Evolutionary conservation across 2,888 invertebrate genomes (phyloP).

Genomic region (Lydus trimaculatus): DNA sequence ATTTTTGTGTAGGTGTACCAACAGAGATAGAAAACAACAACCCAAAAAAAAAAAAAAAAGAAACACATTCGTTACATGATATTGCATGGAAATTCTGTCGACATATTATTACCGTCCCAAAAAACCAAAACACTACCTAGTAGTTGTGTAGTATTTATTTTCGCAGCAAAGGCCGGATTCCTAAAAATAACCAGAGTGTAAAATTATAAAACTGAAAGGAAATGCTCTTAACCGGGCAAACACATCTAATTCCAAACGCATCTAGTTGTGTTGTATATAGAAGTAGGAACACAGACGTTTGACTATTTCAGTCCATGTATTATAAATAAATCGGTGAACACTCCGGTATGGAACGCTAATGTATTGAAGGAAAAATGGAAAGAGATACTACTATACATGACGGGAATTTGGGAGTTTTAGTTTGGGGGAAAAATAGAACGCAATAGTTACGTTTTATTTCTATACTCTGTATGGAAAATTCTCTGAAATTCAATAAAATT

Average conservation of each 20-base stretch:
- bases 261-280: slow-evolving; percentile 35
- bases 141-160: slow-evolving; percentile 36
- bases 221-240: slow-evolving; percentile 46
- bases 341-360: slow-evolving; percentile 33
- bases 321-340: slow-evolving; percentile 50
- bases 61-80: slow-evolving; percentile 17
- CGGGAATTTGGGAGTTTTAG: slow-evolving; percentile 19
- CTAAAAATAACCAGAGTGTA: slow-evolving; percentile 42
- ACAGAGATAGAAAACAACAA: too few relatives aligned
- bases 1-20: slow-evolving; percentile 7
- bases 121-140: not conserved
- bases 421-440: too few relatives aligned
- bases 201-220: slow-evolving; percentile 45
- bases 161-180: slow-evolving; percentile 43
- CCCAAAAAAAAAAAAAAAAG: not conserved
- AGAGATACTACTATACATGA: slow-evolving; percentile 35
- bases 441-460: slow-evolving; percentile 18
- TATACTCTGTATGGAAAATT: not conserved
- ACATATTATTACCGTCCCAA: slow-evolving; percentile 39
- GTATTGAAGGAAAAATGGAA: slow-evolving; percentile 37
- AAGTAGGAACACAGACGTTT: slow-evolving; percentile 53
- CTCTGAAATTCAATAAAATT: not conserved
- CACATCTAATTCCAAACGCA: slow-evolving; percentile 55
- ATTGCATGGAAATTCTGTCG: slow-evolving; percentile 22
- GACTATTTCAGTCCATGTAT: slow-evolving; percentile 54